Percentiles rank a stretch among this genome's conserved stretches.
Conservation (phyloP, 1,140 invertebrate genomes). For the Drosophila cardini region DNA sequence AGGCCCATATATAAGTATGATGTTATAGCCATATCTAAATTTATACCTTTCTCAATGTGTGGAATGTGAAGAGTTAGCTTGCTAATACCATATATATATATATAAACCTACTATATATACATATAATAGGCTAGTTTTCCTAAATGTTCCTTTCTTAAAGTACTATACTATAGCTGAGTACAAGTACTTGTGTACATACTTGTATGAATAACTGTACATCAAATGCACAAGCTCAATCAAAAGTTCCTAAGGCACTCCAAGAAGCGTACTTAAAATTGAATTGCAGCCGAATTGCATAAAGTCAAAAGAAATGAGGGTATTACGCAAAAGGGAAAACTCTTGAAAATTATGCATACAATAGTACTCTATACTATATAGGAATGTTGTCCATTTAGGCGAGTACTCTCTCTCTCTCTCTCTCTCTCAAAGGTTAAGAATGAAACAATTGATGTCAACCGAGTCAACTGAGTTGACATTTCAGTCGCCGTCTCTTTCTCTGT, state of each 20-base stretch:
- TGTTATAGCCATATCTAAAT: slow-evolving; percentile 5
- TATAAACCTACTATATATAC: neutral
- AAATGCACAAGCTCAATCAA: slow-evolving; percentile 68
- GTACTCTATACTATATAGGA: slow-evolving; percentile 7
- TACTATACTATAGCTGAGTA: neutral
- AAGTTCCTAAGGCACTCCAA: slow-evolving; percentile 64
- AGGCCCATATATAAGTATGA: neutral
- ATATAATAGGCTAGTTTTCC: slow-evolving; percentile 11
- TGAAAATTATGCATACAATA: slow-evolving; percentile 14
- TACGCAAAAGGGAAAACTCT: neutral
- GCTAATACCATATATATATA: slow-evolving; percentile 1
- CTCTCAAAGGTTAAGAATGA: slow-evolving; percentile 4
- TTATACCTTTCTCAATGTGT: neutral
- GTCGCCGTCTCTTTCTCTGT: slow-evolving; percentile 16
- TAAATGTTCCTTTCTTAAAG: neutral
- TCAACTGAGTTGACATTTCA: slow-evolving; percentile 69
- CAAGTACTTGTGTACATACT: slow-evolving; percentile 3
- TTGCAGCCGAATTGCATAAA: slow-evolving; percentile 15
- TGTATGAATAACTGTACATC: slow-evolving; percentile 32
- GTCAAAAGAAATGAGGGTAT: slow-evolving; percentile 4
- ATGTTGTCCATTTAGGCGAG: slow-evolving; percentile 12
- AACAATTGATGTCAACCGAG: slow-evolving; percentile 51
- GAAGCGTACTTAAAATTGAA: slow-evolving; percentile 4
- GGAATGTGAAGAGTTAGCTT: neutral
- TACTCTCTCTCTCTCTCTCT: neutral